Percentiles rank a stretch among this genome's conserved stretches.
Conservation (phyloP, 2,797 vertebrate genomes). For the Nyctibius grandis region DNA sequence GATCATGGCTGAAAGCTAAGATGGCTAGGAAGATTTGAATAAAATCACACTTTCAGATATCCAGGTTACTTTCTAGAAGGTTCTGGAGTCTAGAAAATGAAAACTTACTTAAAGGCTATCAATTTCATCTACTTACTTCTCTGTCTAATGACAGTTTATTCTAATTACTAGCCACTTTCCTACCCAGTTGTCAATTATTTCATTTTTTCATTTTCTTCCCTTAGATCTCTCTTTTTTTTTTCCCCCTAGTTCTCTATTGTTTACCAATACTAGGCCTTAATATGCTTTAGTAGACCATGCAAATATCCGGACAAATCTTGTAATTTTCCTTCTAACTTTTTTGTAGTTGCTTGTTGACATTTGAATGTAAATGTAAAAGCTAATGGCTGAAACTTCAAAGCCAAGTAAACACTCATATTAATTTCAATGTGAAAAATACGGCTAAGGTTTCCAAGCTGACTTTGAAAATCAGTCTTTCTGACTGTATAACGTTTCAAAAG, state of each 20-base stretch:
- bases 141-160: not conserved
- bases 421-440: not conserved
- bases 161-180: not conserved
- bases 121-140: not conserved
- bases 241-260: no score
- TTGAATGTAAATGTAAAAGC: not conserved
- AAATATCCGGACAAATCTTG: not conserved
- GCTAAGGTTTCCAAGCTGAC: not conserved
- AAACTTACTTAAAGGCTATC: not conserved
- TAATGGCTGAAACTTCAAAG: not conserved
- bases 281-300: not conserved
- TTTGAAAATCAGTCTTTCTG: not conserved
- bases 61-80: not conserved
- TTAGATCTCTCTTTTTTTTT: no score
- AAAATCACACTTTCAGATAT: not conserved
- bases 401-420: not conserved
- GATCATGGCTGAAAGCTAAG: not conserved
- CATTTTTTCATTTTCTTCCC: fast-evolving
- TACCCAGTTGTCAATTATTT: not conserved
- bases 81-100: not conserved
- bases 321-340: not conserved
- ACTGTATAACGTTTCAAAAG: not conserved
- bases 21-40: not conserved
- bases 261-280: not conserved
- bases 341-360: not conserved